phyloP scores from a whole-genome alignment of 2,113 vertebrate species.

The Rhabdomys dilectus region DNA sequence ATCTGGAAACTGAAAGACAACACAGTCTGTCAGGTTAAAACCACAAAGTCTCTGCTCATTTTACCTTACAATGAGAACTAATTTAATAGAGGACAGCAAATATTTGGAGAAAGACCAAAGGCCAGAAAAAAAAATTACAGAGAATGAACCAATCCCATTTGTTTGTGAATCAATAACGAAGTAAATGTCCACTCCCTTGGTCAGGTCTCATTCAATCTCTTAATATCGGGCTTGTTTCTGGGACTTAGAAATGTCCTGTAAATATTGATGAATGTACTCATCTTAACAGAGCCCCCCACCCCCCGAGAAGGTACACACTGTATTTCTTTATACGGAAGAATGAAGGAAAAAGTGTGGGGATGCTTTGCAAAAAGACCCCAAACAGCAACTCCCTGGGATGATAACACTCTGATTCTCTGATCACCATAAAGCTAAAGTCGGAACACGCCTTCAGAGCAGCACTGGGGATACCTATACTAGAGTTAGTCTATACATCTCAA shows the following conservation, averaged over 20 bases:
- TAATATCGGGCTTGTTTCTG: conserved; percentile 16
- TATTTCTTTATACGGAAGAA: neutral
- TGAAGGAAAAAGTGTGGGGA: neutral
- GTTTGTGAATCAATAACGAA: conserved; percentile 47
- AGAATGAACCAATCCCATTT: neutral
- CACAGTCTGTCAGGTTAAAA: conserved; percentile 44
- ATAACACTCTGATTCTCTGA: neutral
- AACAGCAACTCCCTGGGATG: neutral
- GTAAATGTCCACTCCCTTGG: neutral
- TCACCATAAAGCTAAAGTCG: neutral
- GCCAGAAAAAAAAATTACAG: neutral
- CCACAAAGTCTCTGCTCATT: conserved; percentile 52
- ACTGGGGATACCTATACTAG: neutral
- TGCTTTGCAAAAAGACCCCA: neutral
- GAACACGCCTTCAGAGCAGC: neutral
- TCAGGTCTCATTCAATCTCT: neutral
- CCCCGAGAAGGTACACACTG: neutral
- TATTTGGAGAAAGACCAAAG: conserved; percentile 52
- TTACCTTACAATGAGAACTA: conserved; percentile 58
- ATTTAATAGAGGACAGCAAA: conserved; percentile 68
- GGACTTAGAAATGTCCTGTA: neutral
- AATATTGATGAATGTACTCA: conserved; percentile 16
- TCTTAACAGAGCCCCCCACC: neutral
- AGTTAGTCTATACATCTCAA: neutral
- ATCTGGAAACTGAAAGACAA: conserved; percentile 62